A percentile compares a stretch with the other conserved stretches of the same genome.
Conservation (phyloP, 2,113 vertebrate species). For the Azemiops feae region DNA sequence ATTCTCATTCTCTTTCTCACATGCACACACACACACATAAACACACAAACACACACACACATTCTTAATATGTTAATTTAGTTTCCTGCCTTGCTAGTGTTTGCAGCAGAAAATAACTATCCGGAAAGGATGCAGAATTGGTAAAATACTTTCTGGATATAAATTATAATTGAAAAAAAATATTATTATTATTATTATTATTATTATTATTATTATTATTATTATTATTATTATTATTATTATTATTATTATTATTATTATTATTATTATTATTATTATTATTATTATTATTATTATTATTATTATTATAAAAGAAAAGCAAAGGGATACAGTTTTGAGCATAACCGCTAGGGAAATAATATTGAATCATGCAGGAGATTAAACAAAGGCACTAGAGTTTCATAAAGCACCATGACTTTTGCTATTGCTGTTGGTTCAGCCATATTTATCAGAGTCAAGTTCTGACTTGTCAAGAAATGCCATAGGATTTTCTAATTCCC, state of each 20-base stretch:
- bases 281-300: not conserved
- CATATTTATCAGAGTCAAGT: not conserved
- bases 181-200: too few species aligned
- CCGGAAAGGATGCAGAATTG: not conserved
- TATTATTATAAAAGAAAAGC: not conserved
- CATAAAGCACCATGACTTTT: not conserved
- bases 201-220: too few species aligned
- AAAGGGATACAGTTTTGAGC: not conserved
- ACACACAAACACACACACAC: not conserved
- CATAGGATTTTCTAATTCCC: not conserved
- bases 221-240: not conserved
- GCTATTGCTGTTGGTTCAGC: not conserved
- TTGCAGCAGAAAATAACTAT: not conserved
- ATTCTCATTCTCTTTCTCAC: not conserved
- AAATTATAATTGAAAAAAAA: not conserved
- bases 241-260: too few species aligned
- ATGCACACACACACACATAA: not conserved
- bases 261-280: too few species aligned
- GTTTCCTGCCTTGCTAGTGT: not conserved
- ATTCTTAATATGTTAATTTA: not conserved
- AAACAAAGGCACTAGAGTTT: not conserved
- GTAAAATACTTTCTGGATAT: not conserved
- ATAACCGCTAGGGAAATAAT: too few species aligned
- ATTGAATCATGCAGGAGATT: not conserved
- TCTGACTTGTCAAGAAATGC: not conserved